Evolutionary conservation across 1,140 invertebrate genomes (phyloP).

Genomic region (Micrasema longulum): DNA sequence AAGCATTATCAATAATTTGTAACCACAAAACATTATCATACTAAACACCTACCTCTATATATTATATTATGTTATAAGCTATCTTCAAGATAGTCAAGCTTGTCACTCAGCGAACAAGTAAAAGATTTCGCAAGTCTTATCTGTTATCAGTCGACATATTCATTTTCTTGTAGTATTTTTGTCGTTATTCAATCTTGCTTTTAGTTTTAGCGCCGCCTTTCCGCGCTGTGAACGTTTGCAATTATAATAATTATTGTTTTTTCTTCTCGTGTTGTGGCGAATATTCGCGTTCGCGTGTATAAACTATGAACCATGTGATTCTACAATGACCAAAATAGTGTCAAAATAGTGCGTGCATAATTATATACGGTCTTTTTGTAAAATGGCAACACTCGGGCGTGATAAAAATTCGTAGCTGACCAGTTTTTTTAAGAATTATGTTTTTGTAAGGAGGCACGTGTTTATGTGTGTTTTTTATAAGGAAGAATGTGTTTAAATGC

Average conservation of each 20-base stretch:
- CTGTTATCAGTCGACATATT: slow-evolving; percentile 12
- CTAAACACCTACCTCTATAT: not conserved
- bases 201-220: slow-evolving; percentile 18
- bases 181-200: not conserved
- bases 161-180: not conserved
- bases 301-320: too few relatives aligned
- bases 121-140: slow-evolving; percentile 26
- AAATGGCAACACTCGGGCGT: slow-evolving; percentile 19
- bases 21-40: not conserved
- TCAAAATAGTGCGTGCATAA: slow-evolving; percentile 1
- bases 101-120: slow-evolving; percentile 2
- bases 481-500: too few relatives aligned
- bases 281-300: too few relatives aligned
- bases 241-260: not conserved
- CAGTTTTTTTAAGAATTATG: too few relatives aligned
- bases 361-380: not conserved
- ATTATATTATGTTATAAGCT: slow-evolving; percentile 5
- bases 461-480: too few relatives aligned
- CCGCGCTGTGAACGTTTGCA: not conserved
- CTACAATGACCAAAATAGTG: slow-evolving; percentile 11
- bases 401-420: too few relatives aligned
- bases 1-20: slow-evolving; percentile 22
- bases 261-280: too few relatives aligned
- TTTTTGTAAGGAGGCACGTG: too few relatives aligned
- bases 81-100: slow-evolving; percentile 19